phyloP scores from a whole-genome alignment of 1,140 invertebrate genomes.

The Pseudobourletiella spinata region DNA sequence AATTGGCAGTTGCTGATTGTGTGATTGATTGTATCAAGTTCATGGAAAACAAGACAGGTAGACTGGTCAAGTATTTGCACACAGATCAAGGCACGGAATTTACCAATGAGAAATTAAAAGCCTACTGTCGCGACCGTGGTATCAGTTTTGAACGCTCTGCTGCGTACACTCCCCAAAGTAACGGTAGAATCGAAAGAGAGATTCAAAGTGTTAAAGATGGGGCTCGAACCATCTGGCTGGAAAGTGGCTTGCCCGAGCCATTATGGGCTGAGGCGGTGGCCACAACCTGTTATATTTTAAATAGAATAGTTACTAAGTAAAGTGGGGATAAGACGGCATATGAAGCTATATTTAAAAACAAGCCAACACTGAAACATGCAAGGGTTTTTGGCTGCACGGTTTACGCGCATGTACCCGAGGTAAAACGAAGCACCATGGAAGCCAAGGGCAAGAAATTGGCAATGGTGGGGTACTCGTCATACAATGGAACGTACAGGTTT shows the following conservation, averaged over 20 bases:
- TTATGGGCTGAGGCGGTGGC: constrained; percentile 45
- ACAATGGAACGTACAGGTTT: constrained; percentile 26
- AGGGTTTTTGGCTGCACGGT: not conserved
- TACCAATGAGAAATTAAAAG: not conserved
- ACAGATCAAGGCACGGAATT: not conserved
- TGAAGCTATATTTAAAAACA: constrained; percentile 31
- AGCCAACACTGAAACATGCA: not conserved
- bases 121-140: constrained; percentile 32
- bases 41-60: constrained; percentile 12
- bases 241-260: constrained; percentile 38
- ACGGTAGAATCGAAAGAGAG: constrained; percentile 46
- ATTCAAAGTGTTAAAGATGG: constrained; percentile 37
- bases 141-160: constrained; percentile 44
- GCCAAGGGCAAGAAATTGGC: constrained; percentile 22
- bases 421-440: not conserved
- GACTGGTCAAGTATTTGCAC: constrained; percentile 10
- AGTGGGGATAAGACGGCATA: constrained; percentile 27
- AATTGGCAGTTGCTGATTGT: constrained; percentile 39
- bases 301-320: constrained; percentile 28
- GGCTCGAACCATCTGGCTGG: constrained; percentile 33
- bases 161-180: constrained; percentile 45
- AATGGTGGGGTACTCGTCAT: constrained; percentile 35
- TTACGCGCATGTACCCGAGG: not conserved
- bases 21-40: constrained; percentile 39
- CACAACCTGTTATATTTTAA: constrained; percentile 42